These are phyloP conservation scores for Sceloporus undulatus DNA, from an alignment of 2,113 vertebrate species.

Conservation along the genomic window DNA sequence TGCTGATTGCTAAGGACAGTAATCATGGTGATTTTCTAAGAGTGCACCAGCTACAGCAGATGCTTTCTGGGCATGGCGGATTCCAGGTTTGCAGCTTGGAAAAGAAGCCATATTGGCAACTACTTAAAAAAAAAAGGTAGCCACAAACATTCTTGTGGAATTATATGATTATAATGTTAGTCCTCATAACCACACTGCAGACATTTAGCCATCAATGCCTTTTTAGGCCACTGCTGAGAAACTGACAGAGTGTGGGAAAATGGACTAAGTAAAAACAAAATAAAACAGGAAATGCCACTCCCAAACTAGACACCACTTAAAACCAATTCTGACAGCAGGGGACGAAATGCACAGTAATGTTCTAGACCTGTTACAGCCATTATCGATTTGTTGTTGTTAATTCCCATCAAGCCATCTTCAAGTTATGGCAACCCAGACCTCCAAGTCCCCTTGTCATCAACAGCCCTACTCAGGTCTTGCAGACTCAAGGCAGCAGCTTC, in stretches of 20 bases:
- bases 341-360: too few species aligned
- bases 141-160: conserved; percentile 5
- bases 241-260: neutral
- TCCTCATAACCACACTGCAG: neutral
- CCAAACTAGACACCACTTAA: neutral
- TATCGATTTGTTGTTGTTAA: too few species aligned
- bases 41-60: neutral
- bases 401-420: too few species aligned
- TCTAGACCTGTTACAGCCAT: too few species aligned
- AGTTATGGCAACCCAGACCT: too few species aligned
- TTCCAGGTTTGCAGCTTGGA: neutral
- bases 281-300: neutral
- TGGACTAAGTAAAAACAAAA: neutral
- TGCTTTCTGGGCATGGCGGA: neutral
- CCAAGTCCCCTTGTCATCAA: too few species aligned
- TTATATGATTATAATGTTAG: neutral
- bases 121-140: neutral
- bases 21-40: neutral
- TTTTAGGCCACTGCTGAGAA: neutral
- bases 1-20: neutral
- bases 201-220: neutral
- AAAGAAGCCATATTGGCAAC: neutral
- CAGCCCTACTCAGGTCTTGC: too few species aligned
- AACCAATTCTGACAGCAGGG: neutral
- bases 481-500: too few species aligned